These are phyloP conservation scores for Bubo scandiacus DNA, from an alignment of 2,113 vertebrate genomes.

Conservation along the genomic window DNA sequence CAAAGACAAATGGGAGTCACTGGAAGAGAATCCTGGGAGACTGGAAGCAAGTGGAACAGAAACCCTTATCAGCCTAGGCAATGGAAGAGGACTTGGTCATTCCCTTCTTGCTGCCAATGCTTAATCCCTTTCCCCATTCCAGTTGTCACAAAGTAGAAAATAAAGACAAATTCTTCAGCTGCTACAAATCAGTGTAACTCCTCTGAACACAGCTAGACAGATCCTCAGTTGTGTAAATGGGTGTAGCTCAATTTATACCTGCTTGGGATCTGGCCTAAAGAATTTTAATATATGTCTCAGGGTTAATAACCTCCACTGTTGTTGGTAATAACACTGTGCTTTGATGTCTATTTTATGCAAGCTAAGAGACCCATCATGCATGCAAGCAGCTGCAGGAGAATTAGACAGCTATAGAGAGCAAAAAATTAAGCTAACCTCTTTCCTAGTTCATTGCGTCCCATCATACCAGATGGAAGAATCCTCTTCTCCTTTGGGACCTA, in stretches of 20 bases:
- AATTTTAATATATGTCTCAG: constrained; percentile 46
- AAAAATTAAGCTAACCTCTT: constrained; percentile 83
- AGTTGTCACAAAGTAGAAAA: neutral
- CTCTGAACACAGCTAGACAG: neutral
- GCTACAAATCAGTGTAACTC: neutral
- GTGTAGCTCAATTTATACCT: constrained; percentile 26
- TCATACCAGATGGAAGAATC: constrained; percentile 74
- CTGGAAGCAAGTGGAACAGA: neutral
- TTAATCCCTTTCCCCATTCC: neutral
- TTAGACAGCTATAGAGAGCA: neutral
- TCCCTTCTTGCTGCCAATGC: neutral
- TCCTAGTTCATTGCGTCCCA: constrained; percentile 77
- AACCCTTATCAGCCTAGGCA: neutral
- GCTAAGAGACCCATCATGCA: constrained; percentile 23
- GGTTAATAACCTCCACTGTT: constrained; percentile 42
- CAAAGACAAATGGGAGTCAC: constrained; percentile 25
- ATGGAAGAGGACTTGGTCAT: neutral
- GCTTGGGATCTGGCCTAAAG: constrained; percentile 38
- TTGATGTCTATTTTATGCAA: constrained; percentile 46
- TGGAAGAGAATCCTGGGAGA: neutral
- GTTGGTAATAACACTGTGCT: constrained; percentile 26
- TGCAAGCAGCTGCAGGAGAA: constrained; percentile 33
- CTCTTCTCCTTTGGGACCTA: constrained; percentile 90
- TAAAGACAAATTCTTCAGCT: neutral
- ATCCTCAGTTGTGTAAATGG: constrained; percentile 2